Evolutionary conservation across 2,797 vertebrate species (phyloP).

Genomic region (Anomalospiza imberbis): DNA sequence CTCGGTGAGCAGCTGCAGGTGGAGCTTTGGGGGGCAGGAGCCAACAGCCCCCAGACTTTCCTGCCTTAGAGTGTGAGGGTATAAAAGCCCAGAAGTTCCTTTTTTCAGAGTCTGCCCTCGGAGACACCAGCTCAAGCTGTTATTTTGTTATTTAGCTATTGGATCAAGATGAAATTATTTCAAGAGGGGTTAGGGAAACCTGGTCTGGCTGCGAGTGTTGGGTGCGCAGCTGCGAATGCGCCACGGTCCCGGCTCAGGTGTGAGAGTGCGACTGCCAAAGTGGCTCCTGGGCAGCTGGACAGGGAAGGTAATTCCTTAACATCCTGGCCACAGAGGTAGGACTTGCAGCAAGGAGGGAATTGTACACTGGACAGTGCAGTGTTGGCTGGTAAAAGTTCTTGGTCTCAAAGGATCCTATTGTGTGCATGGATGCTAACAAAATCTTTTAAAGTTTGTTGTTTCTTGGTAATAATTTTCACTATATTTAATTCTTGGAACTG

Average conservation of each 20-base stretch:
- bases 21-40: neutral
- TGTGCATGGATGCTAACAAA: neutral
- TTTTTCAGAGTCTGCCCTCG: neutral
- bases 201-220: neutral
- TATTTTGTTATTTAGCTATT: neutral
- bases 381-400: neutral
- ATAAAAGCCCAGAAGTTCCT: neutral
- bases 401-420: neutral
- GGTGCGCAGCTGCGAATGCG: fast-evolving
- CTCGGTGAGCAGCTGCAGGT: neutral
- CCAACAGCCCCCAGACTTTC: fast-evolving
- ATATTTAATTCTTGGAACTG: neutral
- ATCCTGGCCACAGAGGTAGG: neutral
- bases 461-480: neutral
- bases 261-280: too few relatives aligned
- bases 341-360: neutral
- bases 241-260: fast-evolving
- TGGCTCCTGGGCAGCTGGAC: neutral
- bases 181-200: neutral
- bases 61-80: neutral
- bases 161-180: neutral
- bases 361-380: neutral
- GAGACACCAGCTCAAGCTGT: neutral
- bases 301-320: neutral
- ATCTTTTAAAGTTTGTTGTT: neutral